These are phyloP conservation scores for Abscondita cerata DNA, from an alignment of 2,888 invertebrate genomes.

Conservation along the genomic window DNA sequence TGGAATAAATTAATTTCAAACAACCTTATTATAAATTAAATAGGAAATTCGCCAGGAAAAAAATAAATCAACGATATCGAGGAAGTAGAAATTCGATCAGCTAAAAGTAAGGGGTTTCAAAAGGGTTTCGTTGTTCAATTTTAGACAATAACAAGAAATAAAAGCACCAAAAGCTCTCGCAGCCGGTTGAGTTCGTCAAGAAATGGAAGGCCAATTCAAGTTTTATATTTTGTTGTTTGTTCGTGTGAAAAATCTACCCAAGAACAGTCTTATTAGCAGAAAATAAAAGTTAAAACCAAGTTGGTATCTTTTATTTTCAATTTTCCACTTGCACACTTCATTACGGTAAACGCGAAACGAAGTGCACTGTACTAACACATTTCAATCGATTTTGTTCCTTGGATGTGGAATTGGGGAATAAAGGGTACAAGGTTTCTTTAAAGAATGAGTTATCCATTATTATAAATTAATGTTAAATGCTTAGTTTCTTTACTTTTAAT, in stretches of 20 bases:
- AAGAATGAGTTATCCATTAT: neutral
- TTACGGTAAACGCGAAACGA: conserved; percentile 15
- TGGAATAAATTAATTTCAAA: no score
- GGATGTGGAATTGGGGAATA: neutral
- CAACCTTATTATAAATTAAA: no score
- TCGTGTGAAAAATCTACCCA: conserved; percentile 23
- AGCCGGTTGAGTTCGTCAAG: conserved; percentile 19
- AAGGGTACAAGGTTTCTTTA: neutral
- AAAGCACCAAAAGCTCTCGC: conserved; percentile 19
- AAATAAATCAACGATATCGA: conserved; percentile 17
- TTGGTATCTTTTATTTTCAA: conserved; percentile 3
- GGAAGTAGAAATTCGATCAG: conserved; percentile 16
- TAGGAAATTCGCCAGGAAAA: conserved; percentile 4
- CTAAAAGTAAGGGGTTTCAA: conserved; percentile 13
- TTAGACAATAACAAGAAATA: conserved; percentile 23
- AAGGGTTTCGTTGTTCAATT: conserved; percentile 18
- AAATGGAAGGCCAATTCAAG: conserved; percentile 23
- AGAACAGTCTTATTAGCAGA: conserved; percentile 18
- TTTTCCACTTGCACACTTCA: conserved; percentile 10
- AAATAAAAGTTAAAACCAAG: conserved; percentile 22
- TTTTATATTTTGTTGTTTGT: conserved; percentile 15
- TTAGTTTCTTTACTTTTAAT: neutral
- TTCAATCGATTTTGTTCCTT: neutral
- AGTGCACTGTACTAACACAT: neutral
- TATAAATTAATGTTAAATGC: conserved; percentile 26